These are phyloP conservation scores for Tamandua tetradactyla DNA, from an alignment of 2,797 vertebrate genomes.

Conservation along the genomic window DNA sequence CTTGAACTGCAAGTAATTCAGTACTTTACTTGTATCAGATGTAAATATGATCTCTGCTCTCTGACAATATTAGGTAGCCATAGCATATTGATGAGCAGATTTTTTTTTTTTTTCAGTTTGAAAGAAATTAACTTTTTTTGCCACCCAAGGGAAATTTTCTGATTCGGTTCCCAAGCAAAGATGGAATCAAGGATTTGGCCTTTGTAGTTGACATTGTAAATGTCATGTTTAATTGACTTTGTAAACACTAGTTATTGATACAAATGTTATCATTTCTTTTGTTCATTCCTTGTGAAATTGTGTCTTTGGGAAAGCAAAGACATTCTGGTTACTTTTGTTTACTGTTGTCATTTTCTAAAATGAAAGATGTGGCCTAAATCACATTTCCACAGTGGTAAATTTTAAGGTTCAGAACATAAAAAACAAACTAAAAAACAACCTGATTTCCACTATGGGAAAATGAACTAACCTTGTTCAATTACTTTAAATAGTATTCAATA, in stretches of 20 bases:
- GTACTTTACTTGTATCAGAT: background rate
- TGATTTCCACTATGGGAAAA: background rate
- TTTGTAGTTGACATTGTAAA: background rate
- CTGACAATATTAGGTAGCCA: background rate
- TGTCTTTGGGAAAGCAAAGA: constrained; percentile 18
- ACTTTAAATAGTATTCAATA: background rate
- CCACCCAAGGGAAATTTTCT: background rate
- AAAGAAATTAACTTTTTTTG: constrained; percentile 2
- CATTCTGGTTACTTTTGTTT: background rate
- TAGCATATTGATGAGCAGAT: background rate
- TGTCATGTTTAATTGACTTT: background rate
- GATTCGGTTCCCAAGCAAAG: background rate
- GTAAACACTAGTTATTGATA: background rate
- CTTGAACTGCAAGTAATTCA: background rate
- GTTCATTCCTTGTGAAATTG: constrained; percentile 31
- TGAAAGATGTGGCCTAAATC: background rate
- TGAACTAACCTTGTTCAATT: background rate
- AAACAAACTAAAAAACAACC: background rate
- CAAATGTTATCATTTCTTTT: background rate
- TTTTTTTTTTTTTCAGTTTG: background rate
- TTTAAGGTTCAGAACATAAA: background rate
- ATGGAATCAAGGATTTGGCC: background rate
- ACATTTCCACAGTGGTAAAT: background rate
- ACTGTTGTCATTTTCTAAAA: background rate
- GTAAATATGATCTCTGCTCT: background rate